Conservation (phyloP, 1,140 invertebrate genomes). For the Heliconius melpomene region DNA sequence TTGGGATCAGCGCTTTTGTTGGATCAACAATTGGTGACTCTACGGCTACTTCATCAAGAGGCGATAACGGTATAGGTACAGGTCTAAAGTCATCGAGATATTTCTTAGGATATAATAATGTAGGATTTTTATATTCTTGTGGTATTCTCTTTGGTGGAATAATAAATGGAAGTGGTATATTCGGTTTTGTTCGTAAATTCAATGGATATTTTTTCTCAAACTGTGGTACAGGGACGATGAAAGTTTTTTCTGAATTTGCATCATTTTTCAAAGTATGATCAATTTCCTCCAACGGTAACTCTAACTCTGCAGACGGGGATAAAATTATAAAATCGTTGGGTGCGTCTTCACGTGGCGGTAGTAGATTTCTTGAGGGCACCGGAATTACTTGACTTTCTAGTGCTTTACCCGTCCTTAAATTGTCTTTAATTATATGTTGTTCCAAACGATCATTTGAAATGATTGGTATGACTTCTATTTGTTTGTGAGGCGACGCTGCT, state of each 20-base stretch:
- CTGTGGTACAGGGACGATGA: background rate
- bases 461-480: conserved; percentile 35
- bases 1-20: conserved; percentile 49
- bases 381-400: conserved; percentile 37
- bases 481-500: conserved; percentile 44
- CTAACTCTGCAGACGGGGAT: conserved; percentile 45
- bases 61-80: conserved; percentile 64
- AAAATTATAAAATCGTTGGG: conserved; percentile 46
- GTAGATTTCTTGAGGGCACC: conserved; percentile 50
- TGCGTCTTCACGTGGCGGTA: conserved; percentile 52
- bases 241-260: background rate
- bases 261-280: conserved; percentile 33
- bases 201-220: conserved; percentile 1
- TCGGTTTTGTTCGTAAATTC: conserved; percentile 18
- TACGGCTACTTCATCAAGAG: conserved; percentile 50
- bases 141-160: conserved; percentile 29
- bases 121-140: conserved; percentile 57
- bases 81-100: conserved; percentile 59
- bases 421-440: conserved; percentile 27
- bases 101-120: conserved; percentile 71
- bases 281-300: conserved; percentile 51
- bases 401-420: conserved; percentile 49
- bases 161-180: conserved; percentile 26
- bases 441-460: conserved; percentile 36
- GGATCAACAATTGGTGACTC: conserved; percentile 60